A percentile compares a stretch with the other conserved stretches of the same genome.
These are phyloP conservation scores for Rhamphomyia laevipes DNA, from an alignment of 2,888 invertebrate species.

Conservation along the genomic window DNA sequence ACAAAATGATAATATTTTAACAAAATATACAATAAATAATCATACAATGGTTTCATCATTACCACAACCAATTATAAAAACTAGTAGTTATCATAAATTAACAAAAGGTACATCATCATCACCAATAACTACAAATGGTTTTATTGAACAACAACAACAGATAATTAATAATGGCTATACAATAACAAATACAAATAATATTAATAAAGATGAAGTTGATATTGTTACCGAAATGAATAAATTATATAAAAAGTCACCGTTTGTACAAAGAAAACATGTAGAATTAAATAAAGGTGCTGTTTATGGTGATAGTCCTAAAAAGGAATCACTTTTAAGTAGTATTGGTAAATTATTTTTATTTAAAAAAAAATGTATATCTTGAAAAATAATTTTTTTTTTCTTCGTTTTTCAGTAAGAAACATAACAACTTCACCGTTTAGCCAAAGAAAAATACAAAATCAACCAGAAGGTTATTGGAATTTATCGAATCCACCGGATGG, in stretches of 20 bases:
- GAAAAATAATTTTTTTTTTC: slow-evolving; percentile 1
- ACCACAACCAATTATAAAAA: slow-evolving; percentile 12
- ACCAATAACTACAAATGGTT: slow-evolving; percentile 15
- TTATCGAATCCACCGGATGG: slow-evolving; percentile 21
- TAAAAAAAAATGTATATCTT: not conserved
- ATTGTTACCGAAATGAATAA: slow-evolving; percentile 27
- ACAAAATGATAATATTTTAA: not conserved
- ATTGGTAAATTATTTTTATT: slow-evolving; percentile 24
- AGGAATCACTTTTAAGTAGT: slow-evolving; percentile 34
- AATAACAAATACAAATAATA: slow-evolving; percentile 5
- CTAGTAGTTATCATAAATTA: slow-evolving; percentile 9
- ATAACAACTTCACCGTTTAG: slow-evolving; percentile 35
- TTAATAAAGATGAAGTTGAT: slow-evolving; percentile 18
- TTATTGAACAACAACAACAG: slow-evolving; percentile 8
- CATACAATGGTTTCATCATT: slow-evolving; percentile 9
- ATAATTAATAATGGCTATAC: slow-evolving; percentile 13
- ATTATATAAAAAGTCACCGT: slow-evolving; percentile 35
- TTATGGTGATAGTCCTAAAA: slow-evolving; percentile 30
- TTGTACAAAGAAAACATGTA: slow-evolving; percentile 29
- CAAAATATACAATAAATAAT: not conserved
- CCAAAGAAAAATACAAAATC: slow-evolving; percentile 30
- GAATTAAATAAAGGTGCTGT: slow-evolving; percentile 20
- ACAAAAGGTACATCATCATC: slow-evolving; percentile 10
- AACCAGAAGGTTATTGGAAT: slow-evolving; percentile 17
- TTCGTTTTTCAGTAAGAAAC: slow-evolving; percentile 24